phyloP scores from a whole-genome alignment of 2,113 vertebrate genomes.

The Ailurus styani region DNA sequence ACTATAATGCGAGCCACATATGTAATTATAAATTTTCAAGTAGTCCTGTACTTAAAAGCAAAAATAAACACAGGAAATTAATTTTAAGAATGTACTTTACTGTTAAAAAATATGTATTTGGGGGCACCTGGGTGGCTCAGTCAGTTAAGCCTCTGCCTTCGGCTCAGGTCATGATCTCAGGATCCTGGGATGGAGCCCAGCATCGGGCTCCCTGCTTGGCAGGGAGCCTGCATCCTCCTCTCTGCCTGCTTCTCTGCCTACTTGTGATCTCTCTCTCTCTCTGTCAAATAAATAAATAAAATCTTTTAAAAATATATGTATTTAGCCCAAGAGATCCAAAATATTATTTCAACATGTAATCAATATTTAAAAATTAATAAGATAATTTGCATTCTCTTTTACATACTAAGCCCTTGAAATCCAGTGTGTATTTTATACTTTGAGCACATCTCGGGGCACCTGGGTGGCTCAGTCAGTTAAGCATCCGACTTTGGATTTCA shows the following conservation, averaged over 20 bases:
- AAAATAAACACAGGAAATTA: not conserved
- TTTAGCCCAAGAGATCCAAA: not conserved
- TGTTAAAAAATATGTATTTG: not conserved
- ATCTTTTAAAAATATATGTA: not conserved
- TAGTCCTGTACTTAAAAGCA: not conserved
- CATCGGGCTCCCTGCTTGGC: no score
- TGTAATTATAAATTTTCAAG: not conserved
- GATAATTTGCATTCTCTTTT: not conserved
- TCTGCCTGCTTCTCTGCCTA: no score
- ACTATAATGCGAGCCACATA: not conserved
- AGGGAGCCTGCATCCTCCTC: no score
- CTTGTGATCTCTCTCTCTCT: no score
- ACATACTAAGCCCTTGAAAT: not conserved
- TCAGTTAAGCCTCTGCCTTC: no score
- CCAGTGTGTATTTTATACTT: not conserved
- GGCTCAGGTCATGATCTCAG: no score
- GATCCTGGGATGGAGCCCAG: no score
- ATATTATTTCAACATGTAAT: not conserved
- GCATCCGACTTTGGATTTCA: not conserved
- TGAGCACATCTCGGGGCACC: not conserved
- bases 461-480: not conserved
- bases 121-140: no score
- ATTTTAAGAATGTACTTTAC: not conserved
- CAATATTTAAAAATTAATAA: not conserved
- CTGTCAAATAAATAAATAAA: no score